phyloP scores from a whole-genome alignment of 2,797 vertebrate species.

The Todus mexicanus region DNA sequence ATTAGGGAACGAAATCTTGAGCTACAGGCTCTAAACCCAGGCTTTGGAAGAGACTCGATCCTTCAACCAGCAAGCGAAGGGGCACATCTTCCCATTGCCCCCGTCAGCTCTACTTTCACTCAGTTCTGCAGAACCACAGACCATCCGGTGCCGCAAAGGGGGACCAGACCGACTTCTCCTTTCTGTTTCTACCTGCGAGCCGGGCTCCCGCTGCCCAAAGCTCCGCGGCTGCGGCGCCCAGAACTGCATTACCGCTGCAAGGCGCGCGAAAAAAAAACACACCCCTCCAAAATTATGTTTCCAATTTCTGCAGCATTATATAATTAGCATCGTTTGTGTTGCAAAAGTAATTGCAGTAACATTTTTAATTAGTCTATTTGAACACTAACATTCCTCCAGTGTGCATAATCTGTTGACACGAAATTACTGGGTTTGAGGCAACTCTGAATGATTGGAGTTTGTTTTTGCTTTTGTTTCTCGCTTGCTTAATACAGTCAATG shows the following conservation, averaged over 20 bases:
- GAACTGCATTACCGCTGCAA: background rate
- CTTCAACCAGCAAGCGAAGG: rapidly evolving
- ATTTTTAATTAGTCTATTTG: slow-evolving; percentile 67
- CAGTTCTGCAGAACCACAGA: background rate
- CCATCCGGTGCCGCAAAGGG: background rate
- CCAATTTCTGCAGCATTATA: slow-evolving; percentile 53
- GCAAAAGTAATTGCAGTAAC: slow-evolving; percentile 66
- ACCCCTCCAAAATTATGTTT: background rate
- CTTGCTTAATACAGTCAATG: background rate
- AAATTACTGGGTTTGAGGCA: slow-evolving; percentile 62
- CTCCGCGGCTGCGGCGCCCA: rapidly evolving
- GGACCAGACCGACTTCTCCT: background rate
- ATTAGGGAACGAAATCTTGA: background rate
- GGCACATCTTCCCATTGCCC: background rate
- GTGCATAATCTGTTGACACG: slow-evolving; percentile 42
- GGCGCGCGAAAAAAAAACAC: background rate
- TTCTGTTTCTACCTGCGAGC: background rate
- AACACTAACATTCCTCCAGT: slow-evolving; percentile 48
- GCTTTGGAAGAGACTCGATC: background rate
- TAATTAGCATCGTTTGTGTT: slow-evolving; percentile 63
- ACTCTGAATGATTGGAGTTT: slow-evolving; percentile 58
- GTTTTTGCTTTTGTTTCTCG: slow-evolving; percentile 52
- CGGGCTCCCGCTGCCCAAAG: rapidly evolving
- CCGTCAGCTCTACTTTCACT: background rate
- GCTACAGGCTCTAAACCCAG: too few relatives aligned